Evolutionary conservation across 2,888 invertebrate genomes (phyloP), one percentile per base, ranked within the genome.

Genomic region (Beris morrisii): DNA sequence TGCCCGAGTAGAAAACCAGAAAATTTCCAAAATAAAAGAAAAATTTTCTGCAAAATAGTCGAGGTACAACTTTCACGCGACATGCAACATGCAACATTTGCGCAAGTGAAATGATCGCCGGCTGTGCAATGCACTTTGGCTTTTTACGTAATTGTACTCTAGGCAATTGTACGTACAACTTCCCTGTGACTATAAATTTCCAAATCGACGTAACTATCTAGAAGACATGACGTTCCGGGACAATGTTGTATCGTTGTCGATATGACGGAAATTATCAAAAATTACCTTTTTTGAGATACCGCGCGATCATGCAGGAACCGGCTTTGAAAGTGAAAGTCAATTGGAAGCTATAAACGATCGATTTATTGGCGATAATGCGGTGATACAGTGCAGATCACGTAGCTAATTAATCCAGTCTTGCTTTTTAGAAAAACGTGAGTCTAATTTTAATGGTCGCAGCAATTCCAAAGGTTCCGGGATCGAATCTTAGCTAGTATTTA

Each of bases 211-310:
- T 38, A 38, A 38, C 7, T 38, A 38, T 38, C 38, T 38, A 38
- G 38, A 38, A 3, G 38, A 38, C 38, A 38, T 7, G 38, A 38
- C 9, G 38, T 38, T 9, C 38, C 38, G 38, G 9, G 38, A 38
- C 38, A 38, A 5, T 38, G 38, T 7, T 9, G 38, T 38, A 38
- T 56, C 22, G 58, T 45, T 58, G 45, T 45, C 45, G 45, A 45
- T 45, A 58, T 46, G 58, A 58, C 58, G 58, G 58, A 58, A 58
- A 58, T 58, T 46, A 46, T 58, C 45, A 46, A 45, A 58, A 58
- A 58, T 38, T 7, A 9, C 38, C 38, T 38, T 38, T 38, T 38
- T 38, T 38, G 5, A 38, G 9, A 38, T 38, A 38, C 38, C 38
- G 22, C 22, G 22, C 3, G 38, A 38, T 9, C 38, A 3, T 1